Evolutionary conservation across 2,888 invertebrate species (phyloP).

Genomic region (Linnaemya vulpina): DNA sequence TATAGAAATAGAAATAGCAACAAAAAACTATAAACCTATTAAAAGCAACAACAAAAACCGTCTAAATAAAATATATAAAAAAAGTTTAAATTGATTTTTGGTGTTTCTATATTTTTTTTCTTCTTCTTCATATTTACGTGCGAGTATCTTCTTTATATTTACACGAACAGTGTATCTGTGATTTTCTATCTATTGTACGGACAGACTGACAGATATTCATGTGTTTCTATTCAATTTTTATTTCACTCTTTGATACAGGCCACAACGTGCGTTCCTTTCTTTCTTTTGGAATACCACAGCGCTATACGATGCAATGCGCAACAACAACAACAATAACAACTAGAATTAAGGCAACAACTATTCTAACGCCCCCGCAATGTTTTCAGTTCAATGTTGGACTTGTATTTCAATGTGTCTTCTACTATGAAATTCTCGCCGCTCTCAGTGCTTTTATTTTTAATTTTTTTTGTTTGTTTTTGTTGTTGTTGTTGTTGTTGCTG

Average conservation of each 20-base stretch:
- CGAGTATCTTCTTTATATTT: slow-evolving; percentile 15
- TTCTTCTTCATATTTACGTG: slow-evolving; percentile 1
- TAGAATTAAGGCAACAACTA: slow-evolving; percentile 46
- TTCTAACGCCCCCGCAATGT: slow-evolving; percentile 69
- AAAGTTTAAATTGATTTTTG: slow-evolving; percentile 49
- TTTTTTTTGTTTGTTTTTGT: slow-evolving; percentile 2
- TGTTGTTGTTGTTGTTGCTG: slow-evolving; percentile 18
- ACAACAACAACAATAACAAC: slow-evolving; percentile 31
- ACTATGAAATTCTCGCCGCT: not conserved
- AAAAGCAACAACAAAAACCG: slow-evolving; percentile 39
- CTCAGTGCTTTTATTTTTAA: not conserved
- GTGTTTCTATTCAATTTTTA: slow-evolving; percentile 23
- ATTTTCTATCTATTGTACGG: slow-evolving; percentile 24
- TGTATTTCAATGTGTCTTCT: not conserved
- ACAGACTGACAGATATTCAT: not conserved
- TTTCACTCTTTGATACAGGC: not conserved
- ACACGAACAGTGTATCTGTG: not conserved
- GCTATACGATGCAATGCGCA: slow-evolving; percentile 6
- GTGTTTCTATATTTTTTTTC: slow-evolving; percentile 6
- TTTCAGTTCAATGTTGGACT: slow-evolving; percentile 38
- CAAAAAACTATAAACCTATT: slow-evolving; percentile 27
- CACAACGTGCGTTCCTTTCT: not conserved
- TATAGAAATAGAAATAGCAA: slow-evolving; percentile 17
- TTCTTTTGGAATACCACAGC: not conserved
- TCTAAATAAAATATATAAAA: slow-evolving; percentile 5